Percentiles rank a stretch among this genome's conserved stretches.
These are phyloP conservation scores for Cephonodes hylas DNA, from an alignment of 2,888 invertebrate genomes.

Conservation along the genomic window DNA sequence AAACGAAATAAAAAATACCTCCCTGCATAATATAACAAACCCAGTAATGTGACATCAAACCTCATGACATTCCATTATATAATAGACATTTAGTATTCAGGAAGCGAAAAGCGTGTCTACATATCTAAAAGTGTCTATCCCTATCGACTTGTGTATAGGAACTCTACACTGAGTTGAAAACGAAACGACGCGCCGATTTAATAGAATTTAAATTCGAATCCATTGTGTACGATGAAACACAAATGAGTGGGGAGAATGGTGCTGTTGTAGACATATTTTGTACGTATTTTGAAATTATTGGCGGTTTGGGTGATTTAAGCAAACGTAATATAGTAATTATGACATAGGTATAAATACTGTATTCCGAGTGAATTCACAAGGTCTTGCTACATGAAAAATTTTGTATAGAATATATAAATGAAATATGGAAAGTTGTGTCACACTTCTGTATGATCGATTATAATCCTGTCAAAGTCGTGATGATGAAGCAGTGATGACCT, in stretches of 20 bases:
- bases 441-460: no score
- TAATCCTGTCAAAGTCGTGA: no score
- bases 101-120: neutral
- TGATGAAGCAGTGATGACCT: no score
- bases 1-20: neutral
- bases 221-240: slow-evolving; percentile 32
- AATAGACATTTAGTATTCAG: neutral
- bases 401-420: no score
- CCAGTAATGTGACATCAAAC: neutral
- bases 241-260: slow-evolving; percentile 24
- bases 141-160: neutral
- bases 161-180: slow-evolving; percentile 5
- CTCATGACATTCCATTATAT: neutral
- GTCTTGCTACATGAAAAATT: no score
- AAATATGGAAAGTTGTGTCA: no score
- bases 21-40: neutral
- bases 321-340: no score
- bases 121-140: neutral
- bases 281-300: neutral
- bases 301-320: neutral
- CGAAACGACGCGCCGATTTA: slow-evolving; percentile 11
- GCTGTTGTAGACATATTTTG: neutral
- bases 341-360: no score
- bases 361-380: no score
- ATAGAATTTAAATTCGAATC: slow-evolving; percentile 18